Conservation (phyloP, 1,140 invertebrate genomes). For the Thalassaphorura encarpata region DNA sequence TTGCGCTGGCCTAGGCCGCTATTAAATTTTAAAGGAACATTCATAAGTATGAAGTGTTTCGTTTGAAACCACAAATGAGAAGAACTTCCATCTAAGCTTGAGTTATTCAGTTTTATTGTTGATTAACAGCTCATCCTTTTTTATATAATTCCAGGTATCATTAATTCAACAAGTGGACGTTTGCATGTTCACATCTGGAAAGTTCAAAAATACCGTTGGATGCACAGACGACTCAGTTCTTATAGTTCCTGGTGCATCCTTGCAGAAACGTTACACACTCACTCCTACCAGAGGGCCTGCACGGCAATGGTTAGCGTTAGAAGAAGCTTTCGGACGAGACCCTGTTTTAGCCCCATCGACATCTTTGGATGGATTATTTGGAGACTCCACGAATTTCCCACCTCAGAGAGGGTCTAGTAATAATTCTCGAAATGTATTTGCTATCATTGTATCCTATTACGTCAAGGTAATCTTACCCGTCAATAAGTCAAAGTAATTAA, state of each 20-base stretch:
- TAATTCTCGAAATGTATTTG: constrained; percentile 63
- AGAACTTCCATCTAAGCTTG: too few species aligned
- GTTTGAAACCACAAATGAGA: too few species aligned
- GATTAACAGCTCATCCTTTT: not conserved
- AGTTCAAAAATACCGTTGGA: constrained; percentile 97
- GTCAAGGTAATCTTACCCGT: constrained; percentile 63
- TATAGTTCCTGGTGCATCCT: constrained; percentile 55
- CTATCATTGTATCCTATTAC: constrained; percentile 81
- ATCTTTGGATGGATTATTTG: constrained; percentile 16
- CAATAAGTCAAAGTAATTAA: not conserved
- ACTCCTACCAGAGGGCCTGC: constrained; percentile 68
- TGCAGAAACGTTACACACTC: constrained; percentile 69
- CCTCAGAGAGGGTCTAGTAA: constrained; percentile 21
- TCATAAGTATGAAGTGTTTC: too few species aligned
- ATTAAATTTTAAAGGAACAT: too few species aligned
- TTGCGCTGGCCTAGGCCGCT: too few species aligned
- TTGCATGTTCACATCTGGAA: constrained; percentile 97
- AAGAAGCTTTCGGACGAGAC: constrained; percentile 27
- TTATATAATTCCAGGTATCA: constrained; percentile 50
- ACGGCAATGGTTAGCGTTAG: constrained; percentile 48
- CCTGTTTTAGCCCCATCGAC: constrained; percentile 29
- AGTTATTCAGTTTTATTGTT: constrained; percentile 8
- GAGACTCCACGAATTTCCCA: constrained; percentile 1
- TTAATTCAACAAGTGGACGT: constrained; percentile 96
- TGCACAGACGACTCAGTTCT: constrained; percentile 42